Evolutionary conservation across 1,140 invertebrate species (phyloP).

Genomic region (Bilobella aurantiaca): DNA sequence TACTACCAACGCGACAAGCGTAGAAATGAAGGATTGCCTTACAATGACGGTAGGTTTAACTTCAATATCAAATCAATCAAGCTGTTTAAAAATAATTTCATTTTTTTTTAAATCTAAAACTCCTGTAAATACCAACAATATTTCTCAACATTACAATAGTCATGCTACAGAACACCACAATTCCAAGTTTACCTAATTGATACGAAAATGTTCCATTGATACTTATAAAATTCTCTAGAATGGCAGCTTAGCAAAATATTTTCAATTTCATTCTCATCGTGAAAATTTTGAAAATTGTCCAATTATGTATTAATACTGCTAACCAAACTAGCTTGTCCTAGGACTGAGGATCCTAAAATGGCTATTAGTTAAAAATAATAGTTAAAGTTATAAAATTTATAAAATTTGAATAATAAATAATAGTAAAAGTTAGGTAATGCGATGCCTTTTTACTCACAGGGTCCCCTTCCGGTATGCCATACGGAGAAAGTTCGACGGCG

Average conservation of each 20-base stretch:
- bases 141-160: too few species aligned
- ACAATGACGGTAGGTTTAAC: background rate
- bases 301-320: too few species aligned
- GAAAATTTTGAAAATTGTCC: background rate
- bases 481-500: background rate
- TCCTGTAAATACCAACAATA: background rate
- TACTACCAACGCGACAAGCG: slow-evolving; percentile 85
- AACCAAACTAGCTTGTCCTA: too few species aligned
- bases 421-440: too few species aligned
- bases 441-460: too few species aligned
- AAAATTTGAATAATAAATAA: background rate
- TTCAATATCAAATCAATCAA: background rate
- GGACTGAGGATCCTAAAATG: too few species aligned
- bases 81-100: background rate
- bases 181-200: too few species aligned
- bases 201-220: background rate
- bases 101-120: background rate
- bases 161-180: too few species aligned
- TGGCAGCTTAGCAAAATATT: background rate
- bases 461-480: background rate
- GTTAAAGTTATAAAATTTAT: too few species aligned
- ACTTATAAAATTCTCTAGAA: background rate
- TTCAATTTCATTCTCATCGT: background rate
- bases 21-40: slow-evolving; percentile 38
- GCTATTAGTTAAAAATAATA: too few species aligned